Base-by-base conservation (phyloP, 2,888 invertebrate species). In the Epinotia ramella region DNA sequence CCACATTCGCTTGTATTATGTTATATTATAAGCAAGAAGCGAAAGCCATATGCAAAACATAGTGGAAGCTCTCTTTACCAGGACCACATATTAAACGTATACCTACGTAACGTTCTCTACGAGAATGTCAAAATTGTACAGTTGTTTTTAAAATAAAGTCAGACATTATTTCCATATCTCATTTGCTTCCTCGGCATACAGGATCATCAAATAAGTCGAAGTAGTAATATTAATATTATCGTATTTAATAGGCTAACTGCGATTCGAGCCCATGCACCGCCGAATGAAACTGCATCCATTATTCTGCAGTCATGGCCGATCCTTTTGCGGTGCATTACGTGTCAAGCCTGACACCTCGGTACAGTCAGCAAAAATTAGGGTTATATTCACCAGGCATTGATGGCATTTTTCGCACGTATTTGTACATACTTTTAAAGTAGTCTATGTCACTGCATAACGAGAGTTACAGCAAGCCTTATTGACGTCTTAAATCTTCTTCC, bases 281-380 rank as follows among this genome's bases (percentile, higher is more conserved):
- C 62, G 56, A 72, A 64, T 64, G 62, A 64, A 72, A 72, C 62
- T 72, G 72, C 72, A 72, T 57, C 72, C 44, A 72, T 72, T 72
- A 72, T 72, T 56, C 56, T 72, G 72, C 72, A 72, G 20, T 72
- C 64, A 72, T 64, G 64, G 70, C 64, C 72, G 44, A 33, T 57
- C 72, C 72, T 64, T 72, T 64, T 64, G 64, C 18, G 64, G 56
- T 72, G 72, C 56, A 64, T 72, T 72, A 72, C 63, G 72, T 72
- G 72, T 64, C 64, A 53, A 44, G 53, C 53, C 53, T 63, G 63
- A 71, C 28, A 49, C 9, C 64, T 72, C 64, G 57, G 16, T 72
- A 72, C 72, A 64, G 64, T 72, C 63, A n/a, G 63, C 63, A 46
- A 12, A 28, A 12, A 60, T 59, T 69, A 33, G 4, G 2, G 28